Conservation (phyloP, 2,113 vertebrate species). For the Prinia subflava region DNA sequence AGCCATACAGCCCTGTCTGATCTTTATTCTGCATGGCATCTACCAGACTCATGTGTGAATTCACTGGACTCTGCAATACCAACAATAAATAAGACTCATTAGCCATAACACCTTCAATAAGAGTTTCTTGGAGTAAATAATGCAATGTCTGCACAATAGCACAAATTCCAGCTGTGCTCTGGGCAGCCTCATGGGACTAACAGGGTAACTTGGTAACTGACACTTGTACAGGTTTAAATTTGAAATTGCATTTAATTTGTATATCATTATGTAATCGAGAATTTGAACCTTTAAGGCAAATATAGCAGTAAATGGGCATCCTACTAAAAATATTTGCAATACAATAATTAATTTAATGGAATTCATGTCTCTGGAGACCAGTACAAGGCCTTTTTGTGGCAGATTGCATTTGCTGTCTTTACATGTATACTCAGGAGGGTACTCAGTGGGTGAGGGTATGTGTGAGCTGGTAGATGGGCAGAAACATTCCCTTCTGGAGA, state of each 20-base stretch:
- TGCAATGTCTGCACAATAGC: conserved; percentile 31
- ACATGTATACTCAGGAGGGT: accelerated
- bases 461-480: not conserved
- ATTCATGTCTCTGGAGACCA: conserved; percentile 49
- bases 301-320: conserved; percentile 57
- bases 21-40: not conserved
- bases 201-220: conserved; percentile 61
- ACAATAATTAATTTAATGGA: conserved; percentile 66
- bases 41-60: not conserved
- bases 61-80: not conserved
- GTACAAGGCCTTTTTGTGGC: conserved; percentile 39
- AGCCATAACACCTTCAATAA: conserved; percentile 60
- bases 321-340: conserved; percentile 73
- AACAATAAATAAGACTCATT: conserved; percentile 42
- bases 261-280: conserved; percentile 75
- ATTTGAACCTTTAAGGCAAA: conserved; percentile 74
- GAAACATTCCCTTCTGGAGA: not conserved
- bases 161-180: conserved; percentile 58
- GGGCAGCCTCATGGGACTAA: conserved; percentile 70
- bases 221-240: conserved; percentile 70
- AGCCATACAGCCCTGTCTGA: not conserved
- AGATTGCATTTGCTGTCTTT: not conserved
- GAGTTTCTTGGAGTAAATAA: conserved; percentile 59
- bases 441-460: not conserved
- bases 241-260: conserved; percentile 79